These are phyloP conservation scores for Corythaixoides concolor DNA, from an alignment of 2,113 vertebrate genomes.

Conservation along the genomic window DNA sequence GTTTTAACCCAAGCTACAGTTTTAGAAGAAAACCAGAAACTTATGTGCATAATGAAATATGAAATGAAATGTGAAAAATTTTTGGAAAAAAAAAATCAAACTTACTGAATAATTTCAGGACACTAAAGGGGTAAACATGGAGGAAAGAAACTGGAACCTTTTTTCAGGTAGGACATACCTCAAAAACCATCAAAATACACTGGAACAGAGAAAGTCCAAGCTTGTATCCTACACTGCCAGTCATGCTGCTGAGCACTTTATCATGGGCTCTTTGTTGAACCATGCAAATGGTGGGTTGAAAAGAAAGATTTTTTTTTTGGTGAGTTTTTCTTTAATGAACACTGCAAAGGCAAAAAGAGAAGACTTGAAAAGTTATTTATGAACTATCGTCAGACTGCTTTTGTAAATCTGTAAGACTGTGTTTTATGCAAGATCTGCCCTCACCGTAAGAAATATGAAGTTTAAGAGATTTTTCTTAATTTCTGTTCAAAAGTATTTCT, in stretches of 20 bases:
- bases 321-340: background rate
- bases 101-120: background rate
- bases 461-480: slow-evolving; percentile 5
- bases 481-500: slow-evolving; percentile 36
- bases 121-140: background rate
- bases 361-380: background rate
- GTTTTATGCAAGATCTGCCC: background rate
- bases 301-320: background rate
- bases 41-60: background rate
- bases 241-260: slow-evolving; percentile 47
- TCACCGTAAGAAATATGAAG: background rate
- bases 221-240: slow-evolving; percentile 30
- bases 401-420: background rate
- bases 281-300: background rate
- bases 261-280: background rate
- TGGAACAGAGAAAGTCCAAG: background rate
- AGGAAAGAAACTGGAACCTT: background rate
- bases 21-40: background rate
- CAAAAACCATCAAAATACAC: background rate
- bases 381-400: background rate
- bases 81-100: background rate
- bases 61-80: background rate
- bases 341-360: background rate
- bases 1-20: background rate
- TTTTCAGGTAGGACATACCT: background rate